These are phyloP conservation scores for Cepaea nemoralis DNA, from an alignment of 1,140 invertebrate species.

Conservation along the genomic window DNA sequence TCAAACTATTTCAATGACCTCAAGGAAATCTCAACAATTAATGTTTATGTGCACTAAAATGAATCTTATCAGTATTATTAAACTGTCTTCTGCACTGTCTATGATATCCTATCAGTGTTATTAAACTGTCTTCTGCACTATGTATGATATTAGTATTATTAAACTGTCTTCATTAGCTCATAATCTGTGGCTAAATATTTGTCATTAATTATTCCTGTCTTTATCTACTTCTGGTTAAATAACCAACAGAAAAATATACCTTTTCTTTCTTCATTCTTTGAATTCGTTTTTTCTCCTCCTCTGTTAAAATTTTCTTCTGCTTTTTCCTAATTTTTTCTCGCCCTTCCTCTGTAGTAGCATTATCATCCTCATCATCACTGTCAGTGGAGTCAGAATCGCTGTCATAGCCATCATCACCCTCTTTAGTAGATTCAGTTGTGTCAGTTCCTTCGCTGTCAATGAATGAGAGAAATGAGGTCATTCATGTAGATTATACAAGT, in stretches of 20 bases:
- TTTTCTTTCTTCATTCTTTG: constrained; percentile 62
- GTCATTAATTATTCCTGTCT: too few species aligned
- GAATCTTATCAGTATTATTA: too few species aligned
- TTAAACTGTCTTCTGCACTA: too few species aligned
- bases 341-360: constrained; percentile 47
- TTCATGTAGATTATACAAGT: not conserved
- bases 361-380: constrained; percentile 64
- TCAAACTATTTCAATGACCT: too few species aligned
- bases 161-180: too few species aligned
- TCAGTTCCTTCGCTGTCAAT: constrained; percentile 41
- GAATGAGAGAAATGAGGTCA: not conserved
- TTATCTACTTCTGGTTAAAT: too few species aligned
- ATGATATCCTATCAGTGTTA: too few species aligned
- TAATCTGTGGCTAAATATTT: too few species aligned
- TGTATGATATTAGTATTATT: too few species aligned
- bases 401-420: constrained; percentile 71
- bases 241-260: constrained; percentile 50
- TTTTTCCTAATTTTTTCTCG: constrained; percentile 53
- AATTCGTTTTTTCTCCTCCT: constrained; percentile 67
- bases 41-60: too few species aligned
- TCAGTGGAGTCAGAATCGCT: constrained; percentile 69
- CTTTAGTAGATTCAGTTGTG: constrained; percentile 24
- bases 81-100: too few species aligned
- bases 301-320: constrained; percentile 65
- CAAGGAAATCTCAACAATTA: too few species aligned